Evolutionary conservation across 1,140 invertebrate genomes (phyloP).

Genomic region (Gonatopus flavifemur): DNA sequence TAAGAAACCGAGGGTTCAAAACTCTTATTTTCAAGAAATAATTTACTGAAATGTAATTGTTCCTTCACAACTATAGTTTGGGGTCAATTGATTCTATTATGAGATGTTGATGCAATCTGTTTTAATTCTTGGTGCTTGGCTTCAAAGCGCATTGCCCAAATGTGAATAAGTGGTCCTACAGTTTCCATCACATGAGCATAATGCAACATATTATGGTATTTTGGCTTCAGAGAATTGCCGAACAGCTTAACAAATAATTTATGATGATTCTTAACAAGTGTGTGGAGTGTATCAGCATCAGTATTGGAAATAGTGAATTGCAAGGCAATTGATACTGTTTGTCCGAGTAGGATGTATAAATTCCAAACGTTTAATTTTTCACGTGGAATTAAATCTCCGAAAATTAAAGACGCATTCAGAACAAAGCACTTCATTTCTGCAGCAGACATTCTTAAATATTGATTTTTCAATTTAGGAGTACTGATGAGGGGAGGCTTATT

Average conservation of each 20-base stretch:
- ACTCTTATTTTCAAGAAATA: neutral
- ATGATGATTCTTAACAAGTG: conserved; percentile 10
- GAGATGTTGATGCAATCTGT: neutral
- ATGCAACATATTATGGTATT: conserved; percentile 13
- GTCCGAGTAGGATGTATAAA: conserved; percentile 5
- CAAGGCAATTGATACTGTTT: conserved; percentile 2
- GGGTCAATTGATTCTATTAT: neutral
- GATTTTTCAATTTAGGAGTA: conserved; percentile 1
- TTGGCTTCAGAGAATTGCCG: conserved; percentile 7
- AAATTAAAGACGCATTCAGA: neutral
- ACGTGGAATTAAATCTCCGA: conserved; percentile 6
- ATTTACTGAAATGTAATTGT: neutral
- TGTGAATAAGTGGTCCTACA: conserved; percentile 8
- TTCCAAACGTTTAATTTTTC: neutral
- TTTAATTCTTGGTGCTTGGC: conserved; percentile 5
- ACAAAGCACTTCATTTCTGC: conserved; percentile 12
- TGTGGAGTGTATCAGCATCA: neutral
- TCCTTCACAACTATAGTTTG: neutral
- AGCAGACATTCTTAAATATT: conserved; percentile 6
- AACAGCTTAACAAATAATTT: conserved; percentile 4
- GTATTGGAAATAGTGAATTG: neutral
- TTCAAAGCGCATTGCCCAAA: conserved; percentile 12
- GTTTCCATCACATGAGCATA: conserved; percentile 7
- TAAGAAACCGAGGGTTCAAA: neutral
- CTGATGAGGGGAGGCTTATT: conserved; percentile 8